These are phyloP conservation scores for Archips xylosteana DNA, from an alignment of 2,888 invertebrate genomes.

Conservation along the genomic window DNA sequence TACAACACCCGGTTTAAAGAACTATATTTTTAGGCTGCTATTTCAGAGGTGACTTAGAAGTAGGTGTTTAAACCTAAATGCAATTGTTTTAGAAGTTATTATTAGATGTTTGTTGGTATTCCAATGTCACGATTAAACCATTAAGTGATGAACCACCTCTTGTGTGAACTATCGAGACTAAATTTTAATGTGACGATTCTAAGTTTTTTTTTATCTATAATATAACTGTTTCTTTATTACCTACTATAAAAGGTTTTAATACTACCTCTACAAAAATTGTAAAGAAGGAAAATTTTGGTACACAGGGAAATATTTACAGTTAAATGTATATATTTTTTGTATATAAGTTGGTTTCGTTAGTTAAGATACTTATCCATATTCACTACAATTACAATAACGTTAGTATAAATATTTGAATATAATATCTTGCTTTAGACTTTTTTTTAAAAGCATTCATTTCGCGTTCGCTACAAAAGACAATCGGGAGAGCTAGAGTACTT, in stretches of 20 bases:
- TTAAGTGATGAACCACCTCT: background rate
- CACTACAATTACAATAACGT: conserved; percentile 77
- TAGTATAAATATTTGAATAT: conserved; percentile 83
- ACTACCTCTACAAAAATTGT: conserved; percentile 81
- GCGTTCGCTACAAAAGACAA: conserved; percentile 65
- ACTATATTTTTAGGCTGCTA: background rate
- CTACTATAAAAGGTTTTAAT: conserved; percentile 49
- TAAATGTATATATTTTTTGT: conserved; percentile 78
- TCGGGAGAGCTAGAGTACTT: conserved; percentile 57
- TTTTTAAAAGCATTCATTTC: conserved; percentile 69
- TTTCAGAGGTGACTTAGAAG: conserved; percentile 10
- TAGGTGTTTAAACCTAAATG: background rate
- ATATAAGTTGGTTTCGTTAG: conserved; percentile 78
- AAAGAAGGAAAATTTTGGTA: conserved; percentile 83
- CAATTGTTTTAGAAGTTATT: background rate
- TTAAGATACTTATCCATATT: conserved; percentile 63
- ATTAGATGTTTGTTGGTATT: background rate
- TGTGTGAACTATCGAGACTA: conserved; percentile 30
- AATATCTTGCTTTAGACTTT: conserved; percentile 73
- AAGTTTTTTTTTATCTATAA: conserved; percentile 41
- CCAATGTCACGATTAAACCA: background rate
- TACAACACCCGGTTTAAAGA: background rate
- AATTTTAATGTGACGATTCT: conserved; percentile 23
- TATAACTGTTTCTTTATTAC: conserved; percentile 48
- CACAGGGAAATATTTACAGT: conserved; percentile 81